Conservation (phyloP, 2,113 vertebrate genomes). For the Micronycteris hirsuta region DNA sequence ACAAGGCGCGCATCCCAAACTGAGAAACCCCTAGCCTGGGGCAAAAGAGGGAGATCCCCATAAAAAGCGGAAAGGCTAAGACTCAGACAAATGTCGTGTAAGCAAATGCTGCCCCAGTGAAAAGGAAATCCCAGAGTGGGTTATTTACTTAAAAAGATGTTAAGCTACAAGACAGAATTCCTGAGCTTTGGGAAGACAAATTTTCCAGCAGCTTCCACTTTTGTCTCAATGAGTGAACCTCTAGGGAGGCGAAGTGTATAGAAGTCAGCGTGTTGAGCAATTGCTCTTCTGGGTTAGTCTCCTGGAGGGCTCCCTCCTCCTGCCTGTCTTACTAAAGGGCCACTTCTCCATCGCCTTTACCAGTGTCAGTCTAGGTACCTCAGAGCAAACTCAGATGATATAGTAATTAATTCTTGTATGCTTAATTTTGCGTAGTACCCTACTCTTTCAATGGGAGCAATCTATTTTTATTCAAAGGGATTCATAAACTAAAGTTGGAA, state of each 20-base stretch:
- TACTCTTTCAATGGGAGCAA: not conserved
- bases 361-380: not conserved
- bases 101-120: not conserved
- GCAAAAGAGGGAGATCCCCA: not conserved
- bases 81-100: not conserved
- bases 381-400: not conserved
- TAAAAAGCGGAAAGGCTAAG: not conserved
- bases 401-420: not conserved
- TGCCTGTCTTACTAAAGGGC: not conserved
- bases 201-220: not conserved
- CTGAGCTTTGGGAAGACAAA: slow-evolving; percentile 1
- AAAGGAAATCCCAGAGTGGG: slow-evolving; percentile 15
- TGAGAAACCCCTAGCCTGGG: slow-evolving; percentile 14
- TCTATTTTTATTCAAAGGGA: not conserved
- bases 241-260: not conserved
- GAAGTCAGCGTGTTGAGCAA: not conserved
- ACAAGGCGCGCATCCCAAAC: not conserved
- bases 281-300: not conserved
- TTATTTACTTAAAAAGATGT: slow-evolving; percentile 15
- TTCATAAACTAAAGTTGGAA: not conserved
- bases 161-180: not conserved
- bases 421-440: not conserved
- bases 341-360: not conserved
- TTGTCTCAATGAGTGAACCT: not conserved
- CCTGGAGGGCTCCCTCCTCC: not conserved